Evolutionary conservation across 2,888 invertebrate genomes (phyloP).

Genomic region (Caprella mutica): DNA sequence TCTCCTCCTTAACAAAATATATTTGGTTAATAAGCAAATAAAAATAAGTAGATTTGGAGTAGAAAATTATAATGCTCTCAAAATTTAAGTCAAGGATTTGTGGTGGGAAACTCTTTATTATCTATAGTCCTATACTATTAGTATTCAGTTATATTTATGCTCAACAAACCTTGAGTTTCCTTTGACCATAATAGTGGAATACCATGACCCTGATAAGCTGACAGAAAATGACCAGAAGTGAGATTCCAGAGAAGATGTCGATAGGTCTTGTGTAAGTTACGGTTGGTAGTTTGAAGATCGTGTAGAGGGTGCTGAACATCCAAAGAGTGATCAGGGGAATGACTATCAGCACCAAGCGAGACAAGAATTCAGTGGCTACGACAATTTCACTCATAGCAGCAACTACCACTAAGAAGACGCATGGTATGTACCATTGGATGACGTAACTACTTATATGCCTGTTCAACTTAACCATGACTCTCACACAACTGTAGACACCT

Average conservation of each 20-base stretch:
- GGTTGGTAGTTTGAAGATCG: slow-evolving; percentile 27
- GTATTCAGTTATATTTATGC: no score
- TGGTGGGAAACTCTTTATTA: no score
- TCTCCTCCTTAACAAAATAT: background rate
- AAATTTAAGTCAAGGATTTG: no score
- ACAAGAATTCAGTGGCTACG: slow-evolving; percentile 30
- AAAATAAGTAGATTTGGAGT: no score
- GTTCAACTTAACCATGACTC: slow-evolving; percentile 41
- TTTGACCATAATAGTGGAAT: slow-evolving; percentile 32
- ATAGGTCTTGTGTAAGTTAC: slow-evolving; percentile 35
- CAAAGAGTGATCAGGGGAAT: slow-evolving; percentile 21
- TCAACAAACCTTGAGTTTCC: slow-evolving; percentile 4
- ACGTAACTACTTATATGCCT: slow-evolving; percentile 44
- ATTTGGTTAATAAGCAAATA: no score
- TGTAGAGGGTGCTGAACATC: slow-evolving; percentile 33
- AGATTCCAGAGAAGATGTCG: slow-evolving; percentile 36
- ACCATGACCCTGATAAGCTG: slow-evolving; percentile 35
- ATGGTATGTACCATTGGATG: slow-evolving; percentile 45
- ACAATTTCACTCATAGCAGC: slow-evolving; percentile 37
- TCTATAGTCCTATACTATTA: no score
- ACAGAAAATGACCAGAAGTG: slow-evolving; percentile 35
- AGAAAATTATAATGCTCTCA: no score
- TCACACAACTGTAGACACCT: slow-evolving; percentile 37
- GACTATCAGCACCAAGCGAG: slow-evolving; percentile 34
- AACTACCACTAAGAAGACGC: slow-evolving; percentile 40